Evolutionary conservation across 2,888 invertebrate species (phyloP).

Genomic region (Ochropleura leucogaster): DNA sequence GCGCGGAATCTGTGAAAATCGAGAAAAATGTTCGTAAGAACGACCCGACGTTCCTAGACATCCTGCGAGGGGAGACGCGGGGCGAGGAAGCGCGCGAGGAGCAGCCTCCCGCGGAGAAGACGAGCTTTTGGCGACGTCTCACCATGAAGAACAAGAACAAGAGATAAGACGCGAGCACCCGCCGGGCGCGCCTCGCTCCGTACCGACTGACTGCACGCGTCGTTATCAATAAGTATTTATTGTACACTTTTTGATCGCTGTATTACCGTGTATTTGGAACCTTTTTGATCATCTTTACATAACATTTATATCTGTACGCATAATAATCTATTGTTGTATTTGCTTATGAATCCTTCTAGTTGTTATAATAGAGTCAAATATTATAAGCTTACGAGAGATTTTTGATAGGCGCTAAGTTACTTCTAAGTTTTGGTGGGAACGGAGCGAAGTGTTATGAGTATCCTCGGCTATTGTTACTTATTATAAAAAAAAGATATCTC

Average conservation of each 20-base stretch:
- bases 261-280: conserved; percentile 46
- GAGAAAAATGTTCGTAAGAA: conserved; percentile 88
- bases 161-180: conserved; percentile 87
- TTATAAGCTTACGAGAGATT: conserved; percentile 65
- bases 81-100: conserved; percentile 85
- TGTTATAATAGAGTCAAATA: conserved; percentile 62
- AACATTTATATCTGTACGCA: conserved; percentile 60
- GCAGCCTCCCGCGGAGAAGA: conserved; percentile 90
- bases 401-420: conserved; percentile 59
- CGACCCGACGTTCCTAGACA: conserved; percentile 92
- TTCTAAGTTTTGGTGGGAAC: conserved; percentile 73
- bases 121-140: conserved; percentile 93
- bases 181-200: conserved; percentile 74
- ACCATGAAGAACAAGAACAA: conserved; percentile 93
- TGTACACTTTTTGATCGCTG: conserved; percentile 64
- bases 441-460: conserved; percentile 75
- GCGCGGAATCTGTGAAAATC: conserved; percentile 92
- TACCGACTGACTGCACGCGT: conserved; percentile 65
- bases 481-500: conserved; percentile 84
- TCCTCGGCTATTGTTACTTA: conserved; percentile 85
- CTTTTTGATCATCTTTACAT: conserved; percentile 66
- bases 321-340: conserved; percentile 62
- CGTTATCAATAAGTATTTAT: conserved; percentile 60
- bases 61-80: conserved; percentile 91
- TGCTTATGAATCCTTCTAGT: conserved; percentile 64